Evolutionary conservation across 1,140 invertebrate species (phyloP), one percentile per base, ranked within the genome.

Genomic region (Drosophila bifasciata): DNA sequence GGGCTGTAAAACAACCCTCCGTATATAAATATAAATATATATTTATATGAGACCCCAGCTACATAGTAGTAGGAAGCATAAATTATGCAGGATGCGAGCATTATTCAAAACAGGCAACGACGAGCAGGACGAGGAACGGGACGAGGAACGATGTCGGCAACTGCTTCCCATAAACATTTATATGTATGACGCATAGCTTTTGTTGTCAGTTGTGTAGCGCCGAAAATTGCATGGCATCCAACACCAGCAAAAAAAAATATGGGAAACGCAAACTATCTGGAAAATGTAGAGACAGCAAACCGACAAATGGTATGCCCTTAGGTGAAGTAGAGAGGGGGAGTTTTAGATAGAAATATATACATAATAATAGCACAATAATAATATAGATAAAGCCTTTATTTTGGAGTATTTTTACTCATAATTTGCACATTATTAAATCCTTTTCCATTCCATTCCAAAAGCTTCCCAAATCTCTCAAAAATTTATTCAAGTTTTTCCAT

Each of bases 131-230:
- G 63, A n/a, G n/a, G n/a, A n/a, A n/a, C n/a, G n/a, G n/a, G n/a
- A n/a, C n/a, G n/a, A n/a, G n/a, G n/a, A n/a, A 57, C 58, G 55
- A 59, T 59, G 76, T 63, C 8, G 28, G 45, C 67, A 79, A 61
- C 80, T 85, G 80, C 64, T 75, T 73, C 67, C 72, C 77, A 86
- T 80, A 80, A 86, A 74, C 80, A 86, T 86, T 86, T 76, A 86
- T 86, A 66, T 85, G 76, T 76, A 56, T 77, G 62, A 74, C 53
- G 67, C 68, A 61, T 63, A 69, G 79, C 80, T 72, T 85, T 83
- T 71, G 80, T 84, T 85, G 80, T 72, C 79, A 57, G 75, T 41
- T 21, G 44, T 43, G 51, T 57, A 60, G 13, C 32, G 53, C 50
- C 50, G n/a, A 43, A 84, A 86, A 86, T 79, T 80, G 72, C 72